Conservation (phyloP, 2,888 invertebrate species). For the Clostera curtula region DNA sequence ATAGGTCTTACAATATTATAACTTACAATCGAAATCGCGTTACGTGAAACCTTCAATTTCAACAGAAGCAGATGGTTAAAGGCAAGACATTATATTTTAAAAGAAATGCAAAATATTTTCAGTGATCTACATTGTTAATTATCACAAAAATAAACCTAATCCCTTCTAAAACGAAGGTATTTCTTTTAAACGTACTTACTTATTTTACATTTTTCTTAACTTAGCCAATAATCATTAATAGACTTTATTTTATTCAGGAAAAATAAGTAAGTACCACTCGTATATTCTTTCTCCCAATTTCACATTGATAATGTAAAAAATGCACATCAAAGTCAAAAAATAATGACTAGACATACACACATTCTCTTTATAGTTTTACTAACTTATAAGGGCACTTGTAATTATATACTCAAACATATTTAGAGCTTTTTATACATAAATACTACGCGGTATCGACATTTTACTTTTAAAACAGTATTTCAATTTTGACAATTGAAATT, state of each 20-base stretch:
- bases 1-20: slow-evolving; percentile 54
- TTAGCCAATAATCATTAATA: slow-evolving; percentile 15
- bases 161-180: slow-evolving; percentile 65
- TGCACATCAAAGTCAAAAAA: slow-evolving; percentile 36
- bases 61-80: slow-evolving; percentile 19
- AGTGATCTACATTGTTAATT: slow-evolving; percentile 16
- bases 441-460: too few species aligned
- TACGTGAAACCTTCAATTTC: slow-evolving; percentile 26
- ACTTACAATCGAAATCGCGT: slow-evolving; percentile 27
- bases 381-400: slow-evolving; percentile 7
- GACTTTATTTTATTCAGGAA: slow-evolving; percentile 13
- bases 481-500: too few species aligned
- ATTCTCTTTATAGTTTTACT: slow-evolving; percentile 31
- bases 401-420: too few species aligned
- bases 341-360: slow-evolving; percentile 64
- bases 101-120: slow-evolving; percentile 33
- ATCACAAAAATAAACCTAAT: slow-evolving; percentile 27
- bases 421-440: too few species aligned
- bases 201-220: slow-evolving; percentile 11
- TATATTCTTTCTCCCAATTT: too few species aligned
- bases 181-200: slow-evolving; percentile 12
- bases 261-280: slow-evolving; percentile 29
- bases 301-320: slow-evolving; percentile 32
- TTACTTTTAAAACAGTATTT: too few species aligned
- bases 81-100: slow-evolving; percentile 23